phyloP scores from a whole-genome alignment of 2,797 vertebrate species.

The Pantherophis vulpinus region DNA sequence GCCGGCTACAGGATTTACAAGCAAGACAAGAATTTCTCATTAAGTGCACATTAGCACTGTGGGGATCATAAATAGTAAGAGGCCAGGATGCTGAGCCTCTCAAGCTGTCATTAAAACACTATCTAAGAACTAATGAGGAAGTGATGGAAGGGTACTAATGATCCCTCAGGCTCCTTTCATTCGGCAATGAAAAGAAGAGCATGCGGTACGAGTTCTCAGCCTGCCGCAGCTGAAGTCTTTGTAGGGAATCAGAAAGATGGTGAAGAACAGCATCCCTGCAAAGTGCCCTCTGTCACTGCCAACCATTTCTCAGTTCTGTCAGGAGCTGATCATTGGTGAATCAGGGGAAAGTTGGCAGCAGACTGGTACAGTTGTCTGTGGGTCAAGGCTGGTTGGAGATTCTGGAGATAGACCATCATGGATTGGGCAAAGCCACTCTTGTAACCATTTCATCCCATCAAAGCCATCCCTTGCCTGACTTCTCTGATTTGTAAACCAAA shows the following conservation, averaged over 20 bases:
- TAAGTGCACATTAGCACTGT: conserved; percentile 85
- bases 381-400: no score
- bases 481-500: not conserved
- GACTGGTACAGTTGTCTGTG: not conserved
- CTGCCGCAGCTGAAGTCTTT: conserved; percentile 17
- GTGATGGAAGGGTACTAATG: conserved; percentile 75
- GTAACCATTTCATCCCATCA: not conserved
- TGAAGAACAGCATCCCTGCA: not conserved
- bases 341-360: fast-evolving
- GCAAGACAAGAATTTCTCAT: conserved; percentile 86
- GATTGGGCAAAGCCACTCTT: not conserved
- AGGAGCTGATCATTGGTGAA: not conserved
- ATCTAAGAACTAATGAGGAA: conserved; percentile 82
- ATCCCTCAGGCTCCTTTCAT: conserved; percentile 66
- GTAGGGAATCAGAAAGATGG: fast-evolving
- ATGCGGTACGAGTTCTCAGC: conserved; percentile 3
- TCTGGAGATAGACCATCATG: not conserved
- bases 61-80: conserved; percentile 81
- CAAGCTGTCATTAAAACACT: conserved; percentile 79
- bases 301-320: not conserved
- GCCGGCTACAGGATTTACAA: conserved; percentile 84
- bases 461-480: not conserved
- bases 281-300: not conserved
- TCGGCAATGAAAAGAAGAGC: conserved; percentile 41
- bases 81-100: conserved; percentile 74